Percentiles rank a stretch among this genome's conserved stretches.
Evolutionary conservation across 1,140 invertebrate genomes (phyloP).

Genomic region (Leptinotarsa texana): DNA sequence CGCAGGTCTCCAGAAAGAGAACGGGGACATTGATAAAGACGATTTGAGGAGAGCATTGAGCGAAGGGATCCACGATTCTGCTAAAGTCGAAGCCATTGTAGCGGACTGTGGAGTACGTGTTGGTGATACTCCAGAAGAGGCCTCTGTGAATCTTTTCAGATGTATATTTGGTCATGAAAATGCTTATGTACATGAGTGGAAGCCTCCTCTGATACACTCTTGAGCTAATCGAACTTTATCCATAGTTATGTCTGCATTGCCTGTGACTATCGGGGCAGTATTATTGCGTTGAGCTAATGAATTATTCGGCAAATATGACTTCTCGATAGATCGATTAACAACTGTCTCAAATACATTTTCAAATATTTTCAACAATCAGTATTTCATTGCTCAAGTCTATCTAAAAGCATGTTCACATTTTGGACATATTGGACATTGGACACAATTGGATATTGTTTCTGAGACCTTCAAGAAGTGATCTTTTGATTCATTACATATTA

Average conservation of each 20-base stretch:
- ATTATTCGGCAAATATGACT: too few relatives aligned
- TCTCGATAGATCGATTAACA: too few relatives aligned
- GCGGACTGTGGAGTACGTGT: neutral
- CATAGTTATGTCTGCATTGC: neutral
- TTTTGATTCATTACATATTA: too few relatives aligned
- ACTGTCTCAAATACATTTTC: too few relatives aligned
- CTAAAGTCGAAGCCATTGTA: neutral
- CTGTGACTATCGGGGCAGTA: too few relatives aligned
- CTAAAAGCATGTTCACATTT: too few relatives aligned
- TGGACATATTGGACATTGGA: too few relatives aligned
- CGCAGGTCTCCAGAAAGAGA: neutral
- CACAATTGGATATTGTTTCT: too few relatives aligned
- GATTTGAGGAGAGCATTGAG: neutral
- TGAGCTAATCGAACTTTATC: neutral
- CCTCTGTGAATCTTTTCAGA: neutral
- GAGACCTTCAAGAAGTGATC: too few relatives aligned
- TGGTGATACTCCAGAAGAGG: neutral
- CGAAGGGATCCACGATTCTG: neutral
- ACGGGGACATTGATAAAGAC: neutral
- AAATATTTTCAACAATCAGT: too few relatives aligned
- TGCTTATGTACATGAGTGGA: neutral
- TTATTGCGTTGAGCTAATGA: too few relatives aligned
- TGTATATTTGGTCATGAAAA: neutral
- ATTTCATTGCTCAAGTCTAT: too few relatives aligned
- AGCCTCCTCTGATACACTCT: neutral